Conservation (phyloP, 1,140 invertebrate genomes). For the Atta colombica region DNA sequence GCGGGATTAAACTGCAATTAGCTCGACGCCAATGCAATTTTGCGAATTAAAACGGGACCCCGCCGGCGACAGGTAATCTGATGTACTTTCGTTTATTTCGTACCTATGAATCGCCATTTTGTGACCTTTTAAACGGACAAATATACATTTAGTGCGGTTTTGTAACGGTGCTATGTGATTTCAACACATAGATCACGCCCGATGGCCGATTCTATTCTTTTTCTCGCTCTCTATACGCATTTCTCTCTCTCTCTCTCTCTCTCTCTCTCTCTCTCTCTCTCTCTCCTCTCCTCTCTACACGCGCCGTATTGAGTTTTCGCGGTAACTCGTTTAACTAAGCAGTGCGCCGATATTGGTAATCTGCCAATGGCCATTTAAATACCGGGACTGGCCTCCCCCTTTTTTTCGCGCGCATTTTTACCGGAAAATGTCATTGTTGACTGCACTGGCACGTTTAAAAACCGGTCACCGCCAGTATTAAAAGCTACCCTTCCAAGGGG, state of each 20-base stretch:
- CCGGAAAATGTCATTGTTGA: constrained; percentile 76
- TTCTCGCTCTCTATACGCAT: constrained; percentile 4
- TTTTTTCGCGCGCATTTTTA: constrained; percentile 76
- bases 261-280: too few relatives aligned
- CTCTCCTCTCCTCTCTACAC: constrained; percentile 61
- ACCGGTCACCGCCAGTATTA: constrained; percentile 74
- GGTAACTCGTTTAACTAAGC: constrained; percentile 79
- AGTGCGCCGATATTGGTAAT: constrained; percentile 77
- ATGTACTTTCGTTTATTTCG: constrained; percentile 59
- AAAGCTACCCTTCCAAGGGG: constrained; percentile 70
- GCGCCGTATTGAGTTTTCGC: constrained; percentile 78
- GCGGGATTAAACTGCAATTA: constrained; percentile 64
- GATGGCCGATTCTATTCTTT: constrained; percentile 20
- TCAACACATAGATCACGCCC: constrained; percentile 65
- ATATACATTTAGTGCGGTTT: constrained; percentile 60
- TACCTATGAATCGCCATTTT: constrained; percentile 54
- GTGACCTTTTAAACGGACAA: constrained; percentile 52
- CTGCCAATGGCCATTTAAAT: constrained; percentile 79
- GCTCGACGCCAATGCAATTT: constrained; percentile 59
- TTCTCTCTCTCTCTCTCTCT: constrained; percentile 53
- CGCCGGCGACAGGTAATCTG: constrained; percentile 55
- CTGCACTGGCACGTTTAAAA: constrained; percentile 72
- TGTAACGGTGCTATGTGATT: constrained; percentile 67
- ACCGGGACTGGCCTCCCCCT: constrained; percentile 70
- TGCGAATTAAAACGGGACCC: constrained; percentile 51